Base-by-base conservation (phyloP, 1,140 invertebrate genomes). In the Saccostrea cuccullata region DNA sequence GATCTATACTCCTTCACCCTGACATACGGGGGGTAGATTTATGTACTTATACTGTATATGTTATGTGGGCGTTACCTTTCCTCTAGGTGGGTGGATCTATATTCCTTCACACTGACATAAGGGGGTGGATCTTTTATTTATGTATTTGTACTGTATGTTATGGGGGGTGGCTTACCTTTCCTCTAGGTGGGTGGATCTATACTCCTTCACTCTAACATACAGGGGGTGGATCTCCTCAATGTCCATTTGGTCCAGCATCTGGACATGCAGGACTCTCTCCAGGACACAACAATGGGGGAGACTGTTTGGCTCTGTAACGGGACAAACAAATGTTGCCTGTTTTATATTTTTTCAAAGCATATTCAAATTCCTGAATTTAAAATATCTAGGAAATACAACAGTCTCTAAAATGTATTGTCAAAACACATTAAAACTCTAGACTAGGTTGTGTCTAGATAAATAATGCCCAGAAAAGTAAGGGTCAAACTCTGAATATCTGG, bases 141-240 rank as follows among this genome's bases (percentile, higher is more conserved):
- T 36, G 30, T 36, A 36, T 36, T 73, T 84, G 30, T 36, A 36
- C 47, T 40, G n/a, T 36, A 36, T 1, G 30, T 36, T 36, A 36
- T 36, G 30, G 30, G 30, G 30, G 30, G 30, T 1, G 30, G 83
- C 86, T 87, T 58, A 93, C 93, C 90, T 89, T 55, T 92, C 89
- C 17, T 88, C 70, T 30, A 91, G 92, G 40, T 92, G 86, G 12
- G 84, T 55, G 20, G 88, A 84, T 26, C 93, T 83, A 67, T 91
- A 91, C 11, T 90, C 85, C 20, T 92, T 86, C 36, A 94, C 85
- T 47, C 87, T 86, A 56, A 89, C 85, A 87, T 93, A 94, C 26
- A 94, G 64, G 6, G 93, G 92, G 77, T 90, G 93, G 9, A 94
- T 88, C 6, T 88, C 91, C 82, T 94, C 92, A 73, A 94, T 93